Evolutionary conservation across 2,113 vertebrate species (phyloP), one percentile per base, ranked within the genome.

Genomic region (Gila orcuttii): DNA sequence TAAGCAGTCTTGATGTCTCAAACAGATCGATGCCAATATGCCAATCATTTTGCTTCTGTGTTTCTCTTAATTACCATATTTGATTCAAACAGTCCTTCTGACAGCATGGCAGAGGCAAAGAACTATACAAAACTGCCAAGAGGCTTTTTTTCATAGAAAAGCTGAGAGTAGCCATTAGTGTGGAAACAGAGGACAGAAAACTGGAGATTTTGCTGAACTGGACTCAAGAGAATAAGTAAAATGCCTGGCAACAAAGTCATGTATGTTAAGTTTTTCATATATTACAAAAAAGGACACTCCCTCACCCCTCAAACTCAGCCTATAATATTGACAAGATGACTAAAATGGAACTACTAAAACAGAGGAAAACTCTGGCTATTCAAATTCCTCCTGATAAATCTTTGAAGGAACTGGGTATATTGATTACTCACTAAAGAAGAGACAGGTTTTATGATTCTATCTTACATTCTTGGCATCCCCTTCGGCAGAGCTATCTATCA

Each of bases 391-490:
- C 62, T 50, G 42, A 69, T 66, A 82, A 69, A 82, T 82, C 79
- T 82, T 68, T 82, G 60, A 68, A 82, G 79, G 28, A 52, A 82
- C 25, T 68, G 62, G 25, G 25, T 5, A 1, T 82, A 82, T 80
- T n/a, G 76, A 79, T 80, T 79, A 33, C 50, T 25, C 47, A 60
- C 77, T 36, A 86, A 79, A 81, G 79, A 66, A 71, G 36, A 31
- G 85, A 79, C n/a, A 79, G 73, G 79, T 81, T 82, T 82, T 82
- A 82, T 82, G 80, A 82, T 82, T 82, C 36, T 82, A 82, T 82
- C 80, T 69, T 31, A 23, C 62, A 50, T 69, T 82, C 62, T 82
- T 82, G 80, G 80, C 80, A 52, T 68, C 79, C 79, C 62, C 60
- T 68, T 82, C 6, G 42, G 42, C 62, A 33, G 80, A 33, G 45